Base-by-base conservation (phyloP, 2,797 vertebrate genomes). In the Acanthornis magna region DNA sequence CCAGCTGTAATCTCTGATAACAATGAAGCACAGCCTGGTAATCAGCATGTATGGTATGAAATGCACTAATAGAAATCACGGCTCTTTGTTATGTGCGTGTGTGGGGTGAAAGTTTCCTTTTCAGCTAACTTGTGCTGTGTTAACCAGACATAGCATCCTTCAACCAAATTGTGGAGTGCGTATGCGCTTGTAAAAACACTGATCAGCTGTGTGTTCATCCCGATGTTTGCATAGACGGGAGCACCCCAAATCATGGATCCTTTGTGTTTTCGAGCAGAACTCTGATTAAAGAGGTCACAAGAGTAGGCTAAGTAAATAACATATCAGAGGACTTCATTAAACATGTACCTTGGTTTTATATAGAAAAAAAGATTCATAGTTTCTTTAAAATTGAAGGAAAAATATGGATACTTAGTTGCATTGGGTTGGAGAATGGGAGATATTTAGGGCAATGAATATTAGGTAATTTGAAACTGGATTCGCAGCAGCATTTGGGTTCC, bases 31-130 rank as follows among this genome's bases (percentile, higher is more conserved):
- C 81, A 93, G 95, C 83, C 91, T 96, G 76, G 93, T 94, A 96
- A 97, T 91, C 81, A 96, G 90, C 94, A 77, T 95, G 91, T 96
- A 96, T 95, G 90, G 94, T 92, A 93, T 95, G 93, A 91, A 95
- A 91, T 81, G 83, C 88, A 79, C 91, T 96, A 95, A 95, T 93
- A 95, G 95, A 96, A 97, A 96, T 96, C 96, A 95, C 1, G 1
- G 91, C 86, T 94, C 95, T 96, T 96, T 96, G 95, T 97, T 96
- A 76, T 88, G 73, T 54, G 82, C 74, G 67, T 38, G 67, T 38
- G 27, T 9, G 75, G 92, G 93, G 94, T 88, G 95, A 95, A 93
- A 96, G 91, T 96, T 96, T 95, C 90, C 79, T 95, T 96, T 95
- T 95, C 94, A 89, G 93, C 74, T 86, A 94, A 96, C 95, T 97